These are phyloP conservation scores for Phenacoccus solenopsis DNA, from an alignment of 1,140 invertebrate species.

Conservation along the genomic window DNA sequence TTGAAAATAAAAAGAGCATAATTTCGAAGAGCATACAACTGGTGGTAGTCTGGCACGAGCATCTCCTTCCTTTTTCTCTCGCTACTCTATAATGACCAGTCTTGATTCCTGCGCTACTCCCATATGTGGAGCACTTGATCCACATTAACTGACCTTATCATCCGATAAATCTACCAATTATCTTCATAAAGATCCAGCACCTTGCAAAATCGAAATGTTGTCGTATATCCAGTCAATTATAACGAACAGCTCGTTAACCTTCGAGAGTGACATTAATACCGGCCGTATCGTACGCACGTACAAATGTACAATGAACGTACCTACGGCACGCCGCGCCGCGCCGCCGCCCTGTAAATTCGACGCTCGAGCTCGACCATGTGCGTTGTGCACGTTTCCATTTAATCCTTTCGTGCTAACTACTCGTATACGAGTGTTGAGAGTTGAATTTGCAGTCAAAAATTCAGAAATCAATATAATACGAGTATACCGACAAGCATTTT, in stretches of 20 bases:
- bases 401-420: too few relatives aligned
- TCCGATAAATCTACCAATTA: slow-evolving; percentile 14
- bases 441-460: too few relatives aligned
- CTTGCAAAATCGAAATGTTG: background rate
- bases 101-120: background rate
- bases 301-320: too few relatives aligned
- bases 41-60: background rate
- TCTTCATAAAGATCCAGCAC: background rate
- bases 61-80: background rate
- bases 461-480: too few relatives aligned
- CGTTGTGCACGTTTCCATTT: too few relatives aligned
- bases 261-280: background rate
- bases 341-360: too few relatives aligned
- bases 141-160: slow-evolving; percentile 6
- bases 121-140: slow-evolving; percentile 14
- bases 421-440: too few relatives aligned
- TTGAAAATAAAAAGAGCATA: background rate
- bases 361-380: too few relatives aligned
- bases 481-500: too few relatives aligned
- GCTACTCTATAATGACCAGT: background rate
- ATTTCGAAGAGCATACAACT: too few relatives aligned
- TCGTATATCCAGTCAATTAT: slow-evolving; percentile 4
- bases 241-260: background rate
- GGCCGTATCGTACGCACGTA: too few relatives aligned
- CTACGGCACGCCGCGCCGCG: too few relatives aligned